Evolutionary conservation across 2,113 vertebrate species (phyloP), one percentile per base, ranked within the genome.

Genomic region (Rhombomys opimus): DNA sequence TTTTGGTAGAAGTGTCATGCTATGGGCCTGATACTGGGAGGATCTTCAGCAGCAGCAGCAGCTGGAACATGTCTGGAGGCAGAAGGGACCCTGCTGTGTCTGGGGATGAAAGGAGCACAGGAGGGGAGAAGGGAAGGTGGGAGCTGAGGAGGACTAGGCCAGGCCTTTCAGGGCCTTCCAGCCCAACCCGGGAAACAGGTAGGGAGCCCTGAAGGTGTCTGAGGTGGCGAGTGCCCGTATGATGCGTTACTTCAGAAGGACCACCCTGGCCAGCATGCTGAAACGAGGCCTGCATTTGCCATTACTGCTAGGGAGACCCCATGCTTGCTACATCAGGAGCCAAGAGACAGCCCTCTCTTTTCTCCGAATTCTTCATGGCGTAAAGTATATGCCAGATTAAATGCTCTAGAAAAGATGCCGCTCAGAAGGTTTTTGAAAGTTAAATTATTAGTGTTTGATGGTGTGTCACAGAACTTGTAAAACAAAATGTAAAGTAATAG

Each of bases 401-500:
- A 65, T 90, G 38, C 2, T 90, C 35, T 80, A 87, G 75, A 96
- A 73, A 78, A 35, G 46, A 22, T 70, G 32, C 61, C 63, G 14
- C 70, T 92, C 23, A 93, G 59, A 95, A 14, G 46, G 14, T 78
- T 95, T 95, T 93, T 75, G 38, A 85, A 95, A 75, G 59, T 93
- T 97, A 76, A 93, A 70, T 93, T 88, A 61, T 75, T 30, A 38
- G 0, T 18, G 10, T 95, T 93, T 70, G 57, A 17, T 46, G 46
- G 5, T 91, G 59, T 94, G 52, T 93, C 78, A 91, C 22, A 93
- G 75, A 54, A 13, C 9, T 87, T 82, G 17, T 87, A 84, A 94
- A 94, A n/a, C 94, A 76, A 96, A 97, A 77, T 73, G 70, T 88
- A 89, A 94, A 85, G 65, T 89, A 95, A 57, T 30, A 88, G 20